Evolutionary conservation across 1,140 invertebrate genomes (phyloP).

Genomic region (Diuraphis noxia): DNA sequence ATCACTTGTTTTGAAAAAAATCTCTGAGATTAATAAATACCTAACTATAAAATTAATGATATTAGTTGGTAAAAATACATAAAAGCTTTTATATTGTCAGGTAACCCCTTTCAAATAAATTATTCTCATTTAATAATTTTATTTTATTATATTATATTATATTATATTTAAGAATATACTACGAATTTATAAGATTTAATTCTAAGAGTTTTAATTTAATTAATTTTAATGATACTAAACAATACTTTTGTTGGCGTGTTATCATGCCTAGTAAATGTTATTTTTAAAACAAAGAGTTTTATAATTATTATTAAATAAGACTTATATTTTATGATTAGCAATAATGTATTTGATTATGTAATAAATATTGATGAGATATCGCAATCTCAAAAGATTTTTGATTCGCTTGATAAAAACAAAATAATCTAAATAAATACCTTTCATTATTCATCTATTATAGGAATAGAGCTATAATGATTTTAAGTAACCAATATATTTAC

Average conservation of each 20-base stretch:
- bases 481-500: not conserved
- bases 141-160: not conserved
- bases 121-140: not conserved
- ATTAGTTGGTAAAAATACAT: not conserved
- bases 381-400: not conserved
- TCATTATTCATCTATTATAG: not conserved
- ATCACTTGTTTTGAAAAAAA: not conserved
- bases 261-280: not conserved
- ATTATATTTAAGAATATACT: not conserved
- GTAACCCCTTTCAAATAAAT: not conserved
- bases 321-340: not conserved
- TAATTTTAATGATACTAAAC: not conserved
- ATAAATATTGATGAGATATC: not conserved
- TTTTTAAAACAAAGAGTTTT: not conserved
- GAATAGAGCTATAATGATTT: not conserved
- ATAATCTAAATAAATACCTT: not conserved
- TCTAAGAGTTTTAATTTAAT: not conserved
- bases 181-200: not conserved
- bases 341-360: not conserved
- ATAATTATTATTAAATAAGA: not conserved
- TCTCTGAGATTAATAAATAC: not conserved
- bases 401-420: not conserved
- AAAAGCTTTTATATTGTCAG: not conserved
- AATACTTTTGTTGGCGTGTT: not conserved
- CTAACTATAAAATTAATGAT: not conserved